These are phyloP conservation scores for Tridacna gigas DNA, from an alignment of 2,888 invertebrate species.

Conservation along the genomic window DNA sequence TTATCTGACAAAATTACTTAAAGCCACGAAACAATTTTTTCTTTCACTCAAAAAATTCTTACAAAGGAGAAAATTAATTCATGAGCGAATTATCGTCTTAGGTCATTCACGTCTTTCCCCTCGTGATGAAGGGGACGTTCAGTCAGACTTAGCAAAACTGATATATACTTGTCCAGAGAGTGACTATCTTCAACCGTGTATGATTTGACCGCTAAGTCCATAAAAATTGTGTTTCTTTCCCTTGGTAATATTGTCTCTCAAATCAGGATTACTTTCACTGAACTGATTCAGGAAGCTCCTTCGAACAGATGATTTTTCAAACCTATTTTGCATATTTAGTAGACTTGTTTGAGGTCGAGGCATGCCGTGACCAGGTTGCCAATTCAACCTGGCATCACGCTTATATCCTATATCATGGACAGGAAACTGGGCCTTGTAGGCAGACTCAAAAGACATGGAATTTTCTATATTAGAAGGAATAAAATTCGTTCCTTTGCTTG, in stretches of 20 bases:
- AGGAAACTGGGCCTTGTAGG: constrained; percentile 77
- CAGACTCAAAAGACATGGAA: constrained; percentile 65
- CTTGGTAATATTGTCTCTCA: constrained; percentile 77
- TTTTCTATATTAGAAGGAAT: constrained; percentile 70
- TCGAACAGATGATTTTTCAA: constrained; percentile 77
- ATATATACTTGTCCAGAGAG: neutral
- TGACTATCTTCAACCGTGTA: constrained; percentile 73
- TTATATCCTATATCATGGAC: constrained; percentile 73
- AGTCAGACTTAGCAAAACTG: neutral
- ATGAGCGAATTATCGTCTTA: neutral
- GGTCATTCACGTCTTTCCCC: neutral
- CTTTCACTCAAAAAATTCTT: neutral
- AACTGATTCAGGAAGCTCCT: constrained; percentile 78
- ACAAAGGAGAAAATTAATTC: neutral
- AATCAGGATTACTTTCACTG: constrained; percentile 80
- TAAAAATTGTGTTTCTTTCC: constrained; percentile 82
- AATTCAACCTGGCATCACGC: constrained; percentile 76
- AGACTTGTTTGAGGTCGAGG: constrained; percentile 80
- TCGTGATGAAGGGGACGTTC: neutral
- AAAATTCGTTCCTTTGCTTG: constrained; percentile 74
- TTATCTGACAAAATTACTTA: neutral
- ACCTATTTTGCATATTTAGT: constrained; percentile 79
- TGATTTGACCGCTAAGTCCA: constrained; percentile 80
- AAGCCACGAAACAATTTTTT: neutral
- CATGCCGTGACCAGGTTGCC: constrained; percentile 77